A percentile compares a stretch with the other conserved stretches of the same genome.
phyloP scores from a whole-genome alignment of 2,888 invertebrate species.

The Euplexia lucipara region DNA sequence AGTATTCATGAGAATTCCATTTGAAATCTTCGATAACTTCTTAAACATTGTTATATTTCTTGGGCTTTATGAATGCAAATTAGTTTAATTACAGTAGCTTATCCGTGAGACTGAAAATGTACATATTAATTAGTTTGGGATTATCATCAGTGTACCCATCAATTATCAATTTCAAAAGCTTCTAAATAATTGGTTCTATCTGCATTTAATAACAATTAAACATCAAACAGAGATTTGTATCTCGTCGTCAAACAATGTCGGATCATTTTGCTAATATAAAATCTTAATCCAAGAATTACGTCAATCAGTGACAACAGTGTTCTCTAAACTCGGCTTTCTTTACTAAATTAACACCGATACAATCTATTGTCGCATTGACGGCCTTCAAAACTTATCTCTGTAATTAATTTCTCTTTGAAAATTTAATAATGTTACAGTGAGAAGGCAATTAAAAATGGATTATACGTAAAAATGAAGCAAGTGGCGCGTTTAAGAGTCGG shows the following conservation, averaged over 20 bases:
- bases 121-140: conserved; percentile 45
- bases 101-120: conserved; percentile 40
- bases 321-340: conserved; percentile 79
- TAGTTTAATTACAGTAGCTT: conserved; percentile 41
- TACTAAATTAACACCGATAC: conserved; percentile 86
- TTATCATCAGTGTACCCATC: conserved; percentile 42
- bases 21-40: conserved; percentile 53
- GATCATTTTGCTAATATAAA: conserved; percentile 69
- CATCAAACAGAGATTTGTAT: conserved; percentile 60
- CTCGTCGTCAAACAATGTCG: conserved; percentile 67
- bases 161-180: conserved; percentile 45
- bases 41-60: conserved; percentile 32
- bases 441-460: conserved; percentile 89
- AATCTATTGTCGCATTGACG: conserved; percentile 86
- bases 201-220: conserved; percentile 56
- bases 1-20: conserved; percentile 51
- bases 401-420: conserved; percentile 87
- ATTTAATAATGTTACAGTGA: conserved; percentile 82
- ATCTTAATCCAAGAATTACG: conserved; percentile 73
- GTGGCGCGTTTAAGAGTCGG: conserved; percentile 85
- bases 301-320: conserved; percentile 79
- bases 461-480: conserved; percentile 88
- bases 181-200: conserved; percentile 40
- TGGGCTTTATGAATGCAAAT: conserved; percentile 40
- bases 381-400: conserved; percentile 82